Evolutionary conservation across 1,140 invertebrate species (phyloP).

Genomic region (Cepaea nemoralis): DNA sequence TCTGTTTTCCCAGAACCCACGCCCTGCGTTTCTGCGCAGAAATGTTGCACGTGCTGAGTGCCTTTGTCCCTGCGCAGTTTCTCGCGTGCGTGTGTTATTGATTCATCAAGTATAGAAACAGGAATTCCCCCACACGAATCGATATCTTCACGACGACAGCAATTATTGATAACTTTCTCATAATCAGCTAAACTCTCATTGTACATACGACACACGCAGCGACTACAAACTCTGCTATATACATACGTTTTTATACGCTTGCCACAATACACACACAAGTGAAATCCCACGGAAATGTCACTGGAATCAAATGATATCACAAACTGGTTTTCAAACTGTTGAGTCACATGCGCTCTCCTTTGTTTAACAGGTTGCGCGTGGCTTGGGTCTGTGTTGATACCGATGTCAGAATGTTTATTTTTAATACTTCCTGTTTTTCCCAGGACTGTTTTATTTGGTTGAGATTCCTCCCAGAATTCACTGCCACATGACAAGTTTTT

Average conservation of each 20-base stretch:
- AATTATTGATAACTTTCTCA: background rate
- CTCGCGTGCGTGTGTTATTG: background rate
- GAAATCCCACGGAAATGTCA: background rate
- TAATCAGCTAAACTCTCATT: background rate
- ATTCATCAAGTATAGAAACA: background rate
- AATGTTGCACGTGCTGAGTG: background rate
- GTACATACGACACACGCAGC: background rate
- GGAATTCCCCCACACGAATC: background rate
- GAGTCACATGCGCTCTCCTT: background rate
- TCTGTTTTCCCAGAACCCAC: background rate
- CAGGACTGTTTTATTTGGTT: background rate
- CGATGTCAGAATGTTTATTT: too few relatives aligned
- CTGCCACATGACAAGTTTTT: too few relatives aligned
- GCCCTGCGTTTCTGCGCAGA: background rate
- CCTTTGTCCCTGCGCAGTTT: slow-evolving; percentile 1
- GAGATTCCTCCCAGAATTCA: background rate
- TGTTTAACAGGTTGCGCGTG: background rate
- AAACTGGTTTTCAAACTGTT: background rate
- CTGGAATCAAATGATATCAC: background rate
- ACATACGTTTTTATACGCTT: background rate
- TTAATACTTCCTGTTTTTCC: too few relatives aligned
- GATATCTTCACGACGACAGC: background rate
- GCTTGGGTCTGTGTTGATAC: background rate
- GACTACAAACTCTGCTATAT: background rate
- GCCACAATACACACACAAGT: background rate